Percentiles rank a stretch among this genome's conserved stretches.
These are phyloP conservation scores for Sinella curviseta DNA, from an alignment of 1,140 invertebrate genomes.

Conservation along the genomic window DNA sequence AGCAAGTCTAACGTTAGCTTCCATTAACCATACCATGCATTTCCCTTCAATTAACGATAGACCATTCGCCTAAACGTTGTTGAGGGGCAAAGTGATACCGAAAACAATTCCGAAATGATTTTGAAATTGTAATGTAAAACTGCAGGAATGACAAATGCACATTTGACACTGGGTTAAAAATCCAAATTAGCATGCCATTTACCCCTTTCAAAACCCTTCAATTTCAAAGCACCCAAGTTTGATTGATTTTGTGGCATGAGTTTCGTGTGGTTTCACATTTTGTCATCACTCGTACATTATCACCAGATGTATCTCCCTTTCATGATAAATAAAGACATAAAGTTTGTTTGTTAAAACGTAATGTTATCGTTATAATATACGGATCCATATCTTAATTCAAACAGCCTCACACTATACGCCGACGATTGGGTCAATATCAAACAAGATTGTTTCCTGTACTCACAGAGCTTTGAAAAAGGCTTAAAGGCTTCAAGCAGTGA, in stretches of 20 bases:
- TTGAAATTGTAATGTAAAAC: too few relatives aligned
- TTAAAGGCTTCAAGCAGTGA: constrained; percentile 6
- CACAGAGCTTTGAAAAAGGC: neutral
- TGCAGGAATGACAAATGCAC: too few relatives aligned
- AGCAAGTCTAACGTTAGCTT: too few relatives aligned
- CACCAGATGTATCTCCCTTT: constrained; percentile 8
- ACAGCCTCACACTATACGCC: too few relatives aligned
- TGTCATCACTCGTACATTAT: constrained; percentile 20
- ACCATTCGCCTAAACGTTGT: too few relatives aligned
- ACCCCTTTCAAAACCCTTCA: neutral
- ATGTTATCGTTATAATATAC: neutral
- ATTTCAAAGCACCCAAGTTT: neutral
- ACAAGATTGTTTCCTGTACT: neutral
- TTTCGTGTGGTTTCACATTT: neutral
- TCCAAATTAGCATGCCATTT: too few relatives aligned
- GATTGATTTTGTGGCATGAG: neutral
- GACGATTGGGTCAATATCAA: too few relatives aligned
- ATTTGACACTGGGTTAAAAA: too few relatives aligned
- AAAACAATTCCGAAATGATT: too few relatives aligned
- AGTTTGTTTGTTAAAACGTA: neutral
- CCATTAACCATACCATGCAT: too few relatives aligned
- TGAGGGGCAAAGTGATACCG: too few relatives aligned
- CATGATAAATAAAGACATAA: neutral
- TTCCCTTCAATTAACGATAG: too few relatives aligned
- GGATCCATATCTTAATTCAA: constrained; percentile 15